Percentiles rank a stretch among this genome's conserved stretches.
These are phyloP conservation scores for Ceratosolen fusciceps DNA, from an alignment of 1,140 invertebrate genomes.

Conservation along the genomic window DNA sequence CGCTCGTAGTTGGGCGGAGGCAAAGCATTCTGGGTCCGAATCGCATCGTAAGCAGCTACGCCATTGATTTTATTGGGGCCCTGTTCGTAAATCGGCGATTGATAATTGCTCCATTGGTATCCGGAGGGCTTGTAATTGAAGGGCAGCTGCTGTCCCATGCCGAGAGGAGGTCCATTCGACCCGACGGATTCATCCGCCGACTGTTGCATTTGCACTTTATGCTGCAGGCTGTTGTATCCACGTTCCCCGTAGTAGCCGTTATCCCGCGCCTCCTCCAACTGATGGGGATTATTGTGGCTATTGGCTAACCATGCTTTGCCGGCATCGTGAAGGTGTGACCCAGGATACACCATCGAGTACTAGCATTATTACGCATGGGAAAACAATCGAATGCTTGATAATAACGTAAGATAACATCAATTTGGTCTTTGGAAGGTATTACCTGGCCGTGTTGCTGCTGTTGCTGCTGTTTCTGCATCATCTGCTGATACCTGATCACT, in stretches of 20 bases:
- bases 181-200: not conserved
- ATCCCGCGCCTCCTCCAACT: not conserved
- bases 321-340: not conserved
- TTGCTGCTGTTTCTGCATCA: slow-evolving; percentile 56
- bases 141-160: slow-evolving; percentile 16
- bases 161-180: not conserved
- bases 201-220: slow-evolving; percentile 9
- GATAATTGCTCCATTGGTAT: slow-evolving; percentile 44
- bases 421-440: not conserved
- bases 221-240: slow-evolving; percentile 7
- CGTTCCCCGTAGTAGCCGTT: slow-evolving; percentile 13
- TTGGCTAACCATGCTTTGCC: slow-evolving; percentile 11
- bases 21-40: slow-evolving; percentile 35
- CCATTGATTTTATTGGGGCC: slow-evolving; percentile 12
- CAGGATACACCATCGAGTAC: slow-evolving; percentile 33
- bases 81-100: slow-evolving; percentile 23
- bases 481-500: slow-evolving; percentile 61
- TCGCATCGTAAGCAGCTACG: slow-evolving; percentile 27
- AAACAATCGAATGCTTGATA: not conserved
- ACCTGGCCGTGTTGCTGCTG: slow-evolving; percentile 28
- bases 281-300: not conserved
- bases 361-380: not conserved
- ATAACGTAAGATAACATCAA: not conserved
- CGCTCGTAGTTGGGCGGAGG: slow-evolving; percentile 37
- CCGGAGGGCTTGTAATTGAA: slow-evolving; percentile 28